A percentile compares a stretch with the other conserved stretches of the same genome.
Conservation (phyloP, 2,797 vertebrate genomes). For the Sphaeramia orbicularis region DNA sequence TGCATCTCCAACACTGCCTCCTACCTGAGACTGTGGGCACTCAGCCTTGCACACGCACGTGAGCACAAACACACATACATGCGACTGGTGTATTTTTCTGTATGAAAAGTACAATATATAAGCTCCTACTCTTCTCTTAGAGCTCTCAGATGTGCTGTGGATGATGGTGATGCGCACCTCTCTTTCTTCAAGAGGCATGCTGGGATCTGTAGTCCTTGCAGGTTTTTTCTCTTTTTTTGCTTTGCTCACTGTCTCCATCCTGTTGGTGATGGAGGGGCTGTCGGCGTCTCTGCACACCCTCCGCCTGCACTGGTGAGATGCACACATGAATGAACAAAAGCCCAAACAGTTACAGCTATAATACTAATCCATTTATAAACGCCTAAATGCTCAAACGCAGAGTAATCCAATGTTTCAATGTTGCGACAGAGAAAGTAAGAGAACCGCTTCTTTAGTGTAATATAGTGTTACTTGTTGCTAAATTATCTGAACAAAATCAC, state of each 20-base stretch:
- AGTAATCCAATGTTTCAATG: too few relatives aligned
- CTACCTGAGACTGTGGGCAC: conserved; percentile 90
- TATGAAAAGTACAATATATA: too few relatives aligned
- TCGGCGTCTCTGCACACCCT: conserved; percentile 55
- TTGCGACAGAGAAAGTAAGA: too few relatives aligned
- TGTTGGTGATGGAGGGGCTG: conserved; percentile 88
- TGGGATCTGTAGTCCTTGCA: conserved; percentile 71
- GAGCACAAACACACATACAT: background rate
- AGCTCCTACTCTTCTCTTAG: background rate
- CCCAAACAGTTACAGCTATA: too few relatives aligned
- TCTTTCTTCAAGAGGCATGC: conserved; percentile 62
- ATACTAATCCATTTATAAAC: too few relatives aligned
- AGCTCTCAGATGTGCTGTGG: conserved; percentile 88
- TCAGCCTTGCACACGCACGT: conserved; percentile 85
- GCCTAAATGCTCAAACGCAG: too few relatives aligned
- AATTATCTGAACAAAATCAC: too few relatives aligned
- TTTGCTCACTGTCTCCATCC: conserved; percentile 85
- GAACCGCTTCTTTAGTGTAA: too few relatives aligned
- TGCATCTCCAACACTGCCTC: conserved; percentile 92
- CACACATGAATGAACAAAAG: too few relatives aligned
- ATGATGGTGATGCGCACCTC: conserved; percentile 87
- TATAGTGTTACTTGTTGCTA: too few relatives aligned
- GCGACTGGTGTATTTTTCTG: background rate
- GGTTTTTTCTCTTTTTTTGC: conserved; percentile 85
- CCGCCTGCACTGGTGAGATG: conserved; percentile 3